These are phyloP conservation scores for Neolamprologus hecqui DNA, from an alignment of 2,113 vertebrate genomes.

Conservation along the genomic window DNA sequence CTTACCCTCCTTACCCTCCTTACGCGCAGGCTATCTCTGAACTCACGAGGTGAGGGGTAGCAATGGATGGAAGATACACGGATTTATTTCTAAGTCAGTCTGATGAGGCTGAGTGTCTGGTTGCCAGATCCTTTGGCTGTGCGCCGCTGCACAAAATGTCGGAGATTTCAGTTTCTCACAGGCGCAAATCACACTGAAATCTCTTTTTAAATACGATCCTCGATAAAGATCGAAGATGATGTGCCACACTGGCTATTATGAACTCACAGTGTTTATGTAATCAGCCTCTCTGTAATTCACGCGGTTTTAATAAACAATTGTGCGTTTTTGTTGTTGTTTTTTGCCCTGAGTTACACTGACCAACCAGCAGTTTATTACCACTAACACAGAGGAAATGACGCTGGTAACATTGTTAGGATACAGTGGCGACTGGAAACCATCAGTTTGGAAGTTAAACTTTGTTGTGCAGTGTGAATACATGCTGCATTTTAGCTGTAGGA, in stretches of 20 bases:
- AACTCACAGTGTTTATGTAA: not conserved
- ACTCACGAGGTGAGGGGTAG: not conserved
- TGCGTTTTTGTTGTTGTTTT: not conserved
- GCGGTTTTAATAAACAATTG: not conserved
- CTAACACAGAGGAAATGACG: not conserved
- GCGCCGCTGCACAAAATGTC: not conserved
- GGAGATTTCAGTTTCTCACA: not conserved
- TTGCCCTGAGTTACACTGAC: not conserved
- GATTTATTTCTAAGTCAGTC: not conserved
- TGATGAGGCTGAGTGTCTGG: not conserved
- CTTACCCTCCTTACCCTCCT: not conserved
- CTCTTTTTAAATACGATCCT: not conserved
- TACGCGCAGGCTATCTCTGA: not conserved
- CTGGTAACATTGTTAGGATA: not conserved
- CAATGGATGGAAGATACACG: not conserved
- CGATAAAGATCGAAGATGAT: not conserved
- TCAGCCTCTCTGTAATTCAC: not conserved
- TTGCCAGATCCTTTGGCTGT: not conserved
- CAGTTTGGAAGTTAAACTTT: not conserved
- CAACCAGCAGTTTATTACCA: not conserved
- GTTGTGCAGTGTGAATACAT: not conserved
- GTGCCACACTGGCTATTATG: not conserved
- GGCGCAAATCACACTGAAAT: not conserved
- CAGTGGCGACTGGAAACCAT: not conserved
- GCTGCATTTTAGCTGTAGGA: not conserved